Evolutionary conservation across 2,797 vertebrate species (phyloP).

Genomic region (Sebastes diploproa): DNA sequence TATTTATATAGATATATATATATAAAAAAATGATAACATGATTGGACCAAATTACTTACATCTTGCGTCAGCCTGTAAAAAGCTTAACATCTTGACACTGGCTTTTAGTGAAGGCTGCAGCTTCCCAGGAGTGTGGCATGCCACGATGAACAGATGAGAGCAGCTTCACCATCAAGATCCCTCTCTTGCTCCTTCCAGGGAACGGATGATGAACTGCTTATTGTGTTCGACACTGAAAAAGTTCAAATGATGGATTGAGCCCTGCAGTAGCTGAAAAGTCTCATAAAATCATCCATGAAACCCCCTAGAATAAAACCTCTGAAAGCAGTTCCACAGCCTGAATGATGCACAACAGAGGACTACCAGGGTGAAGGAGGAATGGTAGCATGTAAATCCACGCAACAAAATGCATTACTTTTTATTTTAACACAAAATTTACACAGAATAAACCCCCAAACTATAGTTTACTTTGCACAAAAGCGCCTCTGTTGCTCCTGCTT

Average conservation of each 20-base stretch:
- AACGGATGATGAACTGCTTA: neutral
- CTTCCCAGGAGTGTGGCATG: conserved; percentile 54
- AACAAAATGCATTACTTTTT: neutral
- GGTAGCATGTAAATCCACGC: neutral
- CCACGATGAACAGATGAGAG: conserved; percentile 26
- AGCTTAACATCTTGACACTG: conserved; percentile 59
- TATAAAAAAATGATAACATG: conserved; percentile 35
- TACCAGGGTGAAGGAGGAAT: neutral
- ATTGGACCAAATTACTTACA: conserved; percentile 63
- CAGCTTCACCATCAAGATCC: conserved; percentile 18
- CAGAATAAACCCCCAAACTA: conserved; percentile 11
- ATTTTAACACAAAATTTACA: neutral
- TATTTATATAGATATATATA: conserved; percentile 47
- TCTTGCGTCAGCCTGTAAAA: conserved; percentile 74
- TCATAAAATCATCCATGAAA: neutral
- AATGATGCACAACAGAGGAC: neutral
- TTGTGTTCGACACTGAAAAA: neutral
- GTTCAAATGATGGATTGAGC: conserved; percentile 4
- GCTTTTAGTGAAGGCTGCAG: conserved; percentile 62
- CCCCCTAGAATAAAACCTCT: neutral
- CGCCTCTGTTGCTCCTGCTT: neutral
- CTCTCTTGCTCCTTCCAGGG: conserved; percentile 28
- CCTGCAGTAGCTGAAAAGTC: neutral
- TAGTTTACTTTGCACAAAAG: conserved; percentile 6
- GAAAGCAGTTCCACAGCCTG: neutral